Evolutionary conservation across 2,797 vertebrate genomes (phyloP), one percentile per base, ranked within the genome.

Genomic region (Phrynocephalus guinanensis): DNA sequence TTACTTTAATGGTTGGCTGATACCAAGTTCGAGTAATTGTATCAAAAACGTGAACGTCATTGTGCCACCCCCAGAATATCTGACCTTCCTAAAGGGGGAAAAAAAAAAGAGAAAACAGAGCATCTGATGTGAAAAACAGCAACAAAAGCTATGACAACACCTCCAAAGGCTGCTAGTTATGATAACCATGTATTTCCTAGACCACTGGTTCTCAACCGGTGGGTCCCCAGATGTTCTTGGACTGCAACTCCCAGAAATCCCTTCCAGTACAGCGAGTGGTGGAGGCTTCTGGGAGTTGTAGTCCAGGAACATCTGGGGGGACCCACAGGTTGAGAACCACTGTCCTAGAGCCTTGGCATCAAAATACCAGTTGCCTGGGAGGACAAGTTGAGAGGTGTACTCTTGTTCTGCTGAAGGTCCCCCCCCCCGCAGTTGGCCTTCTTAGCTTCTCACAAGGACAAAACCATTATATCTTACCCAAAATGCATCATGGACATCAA

Each of bases 51-150:
- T 99, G 98, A 90, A 99, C 97, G 91, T 99, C 99, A 60, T 98
- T 99, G 92, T 99, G 99, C 98, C 99, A 99, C 33, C 99, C 99
- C 98, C 98, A 99, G 94, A 98, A 98, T 83, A 98, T 95, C 83
- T 98, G 97, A 38, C 97, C 97, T 91, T 97, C 97, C 98, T 99
- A 70, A 92, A 94, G 94, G 11, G 38, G 20, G 68, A 81, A 82
- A 89, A 91, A 1, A 33, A 84, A 1, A 63, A 15, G 18, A 63
- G 2, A 28, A 91, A 72, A 85, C n/a, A 50, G 33, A 9, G 48
- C 67, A 4, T 52, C 52, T 52, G 52, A 8, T 9, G 52, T 28
- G 2, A 86, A 1, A 33, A 67, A 24, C 44, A 33, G 7, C 6
- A 70, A 77, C 26, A 2, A 24, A 56, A 79, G 82, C 50, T 13